A percentile compares a stretch with the other conserved stretches of the same genome.
These are phyloP conservation scores for Malthinus seriepunctatus DNA, from an alignment of 2,888 invertebrate genomes.

Conservation along the genomic window DNA sequence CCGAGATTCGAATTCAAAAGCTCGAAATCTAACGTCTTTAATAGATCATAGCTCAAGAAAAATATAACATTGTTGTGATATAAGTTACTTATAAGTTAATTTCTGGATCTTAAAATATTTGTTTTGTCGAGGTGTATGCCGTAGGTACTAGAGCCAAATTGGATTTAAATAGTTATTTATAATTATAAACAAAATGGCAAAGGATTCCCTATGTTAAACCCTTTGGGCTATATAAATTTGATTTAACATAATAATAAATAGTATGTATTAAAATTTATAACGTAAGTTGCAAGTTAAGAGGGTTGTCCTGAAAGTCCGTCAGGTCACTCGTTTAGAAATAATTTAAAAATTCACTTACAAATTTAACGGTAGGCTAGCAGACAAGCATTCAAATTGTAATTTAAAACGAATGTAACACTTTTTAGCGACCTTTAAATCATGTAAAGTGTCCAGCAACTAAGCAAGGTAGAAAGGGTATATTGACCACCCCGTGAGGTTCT, in stretches of 20 bases:
- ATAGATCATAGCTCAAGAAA: too few relatives aligned
- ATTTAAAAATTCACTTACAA: slow-evolving; percentile 38
- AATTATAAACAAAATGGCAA: neutral
- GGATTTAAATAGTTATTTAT: slow-evolving; percentile 5
- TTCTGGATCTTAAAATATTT: too few relatives aligned
- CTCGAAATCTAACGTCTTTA: too few relatives aligned
- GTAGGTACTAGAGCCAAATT: neutral
- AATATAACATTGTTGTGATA: neutral
- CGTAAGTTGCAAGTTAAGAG: slow-evolving; percentile 12
- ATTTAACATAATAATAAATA: slow-evolving; percentile 12
- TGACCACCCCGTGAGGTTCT: slow-evolving; percentile 40
- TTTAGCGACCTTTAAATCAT: slow-evolving; percentile 48
- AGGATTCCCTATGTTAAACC: neutral
- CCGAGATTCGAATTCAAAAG: too few relatives aligned
- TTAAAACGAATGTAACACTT: slow-evolving; percentile 49
- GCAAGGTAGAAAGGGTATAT: slow-evolving; percentile 33
- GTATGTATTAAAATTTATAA: slow-evolving; percentile 23
- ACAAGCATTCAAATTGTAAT: slow-evolving; percentile 44
- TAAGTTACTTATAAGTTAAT: neutral
- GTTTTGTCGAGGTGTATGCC: too few relatives aligned
- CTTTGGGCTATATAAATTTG: slow-evolving; percentile 3
- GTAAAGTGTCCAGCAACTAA: slow-evolving; percentile 42
- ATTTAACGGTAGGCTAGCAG: slow-evolving; percentile 46
- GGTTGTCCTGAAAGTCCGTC: slow-evolving; percentile 7
- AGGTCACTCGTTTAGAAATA: slow-evolving; percentile 20